A percentile compares a stretch with the other conserved stretches of the same genome.
Evolutionary conservation across 2,888 invertebrate species (phyloP).

Genomic region (Xanthia icteritia): DNA sequence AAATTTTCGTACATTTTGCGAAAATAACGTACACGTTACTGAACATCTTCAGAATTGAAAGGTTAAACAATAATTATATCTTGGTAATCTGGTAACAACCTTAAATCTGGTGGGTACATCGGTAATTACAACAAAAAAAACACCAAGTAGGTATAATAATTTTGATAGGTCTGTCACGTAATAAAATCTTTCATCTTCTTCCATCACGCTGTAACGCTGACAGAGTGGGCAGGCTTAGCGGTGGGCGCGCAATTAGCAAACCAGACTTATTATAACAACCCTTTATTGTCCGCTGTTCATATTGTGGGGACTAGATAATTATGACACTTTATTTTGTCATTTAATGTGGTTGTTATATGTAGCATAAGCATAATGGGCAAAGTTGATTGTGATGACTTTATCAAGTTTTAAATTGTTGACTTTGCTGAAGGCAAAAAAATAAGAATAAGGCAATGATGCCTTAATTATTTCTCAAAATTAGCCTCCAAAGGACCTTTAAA

Average conservation of each 20-base stretch:
- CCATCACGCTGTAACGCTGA: slow-evolving; percentile 55
- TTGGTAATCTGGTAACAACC: too few relatives aligned
- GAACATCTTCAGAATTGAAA: too few relatives aligned
- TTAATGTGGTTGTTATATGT: neutral
- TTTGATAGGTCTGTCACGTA: slow-evolving; percentile 42
- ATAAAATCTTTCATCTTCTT: slow-evolving; percentile 36
- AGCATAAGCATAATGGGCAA: neutral
- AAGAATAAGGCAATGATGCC: too few relatives aligned
- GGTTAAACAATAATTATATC: too few relatives aligned
- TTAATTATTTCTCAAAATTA: neutral
- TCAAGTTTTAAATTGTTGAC: neutral
- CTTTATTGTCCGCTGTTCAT: slow-evolving; percentile 61
- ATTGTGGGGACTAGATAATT: slow-evolving; percentile 37
- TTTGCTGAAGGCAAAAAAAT: neutral
- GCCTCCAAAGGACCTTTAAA: neutral
- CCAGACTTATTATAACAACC: slow-evolving; percentile 67
- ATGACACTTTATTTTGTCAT: neutral
- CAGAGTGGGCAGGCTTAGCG: slow-evolving; percentile 63
- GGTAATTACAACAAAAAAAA: too few relatives aligned
- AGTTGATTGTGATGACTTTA: neutral
- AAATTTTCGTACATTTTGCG: neutral
- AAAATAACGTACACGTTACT: too few relatives aligned
- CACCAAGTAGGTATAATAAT: neutral
- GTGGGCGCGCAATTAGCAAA: slow-evolving; percentile 64
- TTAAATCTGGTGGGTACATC: too few relatives aligned